Evolutionary conservation across 2,797 vertebrate species (phyloP).

Genomic region (Tragopan temminckii): DNA sequence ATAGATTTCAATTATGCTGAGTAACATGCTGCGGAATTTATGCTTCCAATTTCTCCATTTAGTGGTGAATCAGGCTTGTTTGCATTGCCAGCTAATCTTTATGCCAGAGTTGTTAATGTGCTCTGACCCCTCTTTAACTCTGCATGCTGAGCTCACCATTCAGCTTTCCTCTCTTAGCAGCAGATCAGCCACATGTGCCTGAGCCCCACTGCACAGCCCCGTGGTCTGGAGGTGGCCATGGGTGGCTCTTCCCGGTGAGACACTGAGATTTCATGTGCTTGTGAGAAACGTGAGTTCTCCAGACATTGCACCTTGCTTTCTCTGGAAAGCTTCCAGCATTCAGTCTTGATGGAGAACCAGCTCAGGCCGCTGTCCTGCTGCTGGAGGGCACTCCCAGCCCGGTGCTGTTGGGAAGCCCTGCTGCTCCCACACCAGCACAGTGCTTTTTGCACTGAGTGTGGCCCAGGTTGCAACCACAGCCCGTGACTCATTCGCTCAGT

Average conservation of each 20-base stretch:
- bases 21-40: not conserved
- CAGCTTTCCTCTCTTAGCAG: conserved; percentile 5
- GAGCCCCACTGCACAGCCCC: not conserved
- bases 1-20: conserved; percentile 4
- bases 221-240: not conserved
- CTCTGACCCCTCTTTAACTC: conserved; percentile 10
- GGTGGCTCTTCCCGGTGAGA: not conserved
- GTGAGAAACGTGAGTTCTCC: not conserved
- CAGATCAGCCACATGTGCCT: not conserved
- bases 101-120: not conserved
- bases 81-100: not conserved
- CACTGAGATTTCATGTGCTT: not conserved
- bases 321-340: not conserved
- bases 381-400: not conserved
- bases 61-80: conserved; percentile 46
- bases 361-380: not conserved
- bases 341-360: not conserved
- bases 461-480: not conserved
- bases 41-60: conserved; percentile 32
- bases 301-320: fast-evolving
- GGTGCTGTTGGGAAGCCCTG: not conserved
- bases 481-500: not conserved
- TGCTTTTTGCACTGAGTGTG: not conserved
- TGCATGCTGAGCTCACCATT: not conserved
- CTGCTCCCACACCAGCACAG: not conserved